Evolutionary conservation across 2,797 vertebrate species (phyloP), one percentile per base, ranked within the genome.

Genomic region (Aulostomus chinensis): DNA sequence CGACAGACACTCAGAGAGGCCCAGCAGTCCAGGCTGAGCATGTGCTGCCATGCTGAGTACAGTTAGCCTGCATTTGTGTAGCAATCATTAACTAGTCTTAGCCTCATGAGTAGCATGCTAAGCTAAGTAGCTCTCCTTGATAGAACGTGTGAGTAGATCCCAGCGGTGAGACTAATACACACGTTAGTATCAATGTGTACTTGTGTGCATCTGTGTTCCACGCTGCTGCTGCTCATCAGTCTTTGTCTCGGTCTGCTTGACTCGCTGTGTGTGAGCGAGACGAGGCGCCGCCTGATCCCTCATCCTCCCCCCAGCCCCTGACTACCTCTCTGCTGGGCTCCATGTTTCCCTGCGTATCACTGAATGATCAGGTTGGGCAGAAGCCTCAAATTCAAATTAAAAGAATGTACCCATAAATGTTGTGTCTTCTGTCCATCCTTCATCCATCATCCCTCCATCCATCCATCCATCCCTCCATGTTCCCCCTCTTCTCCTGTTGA

Each of bases 1-100:
- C 66, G 76, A 76, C 76, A 76, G 74, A 58, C 52, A 20, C 46
- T 71, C 68, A 76, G 59, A 70, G 60, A 58, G 68, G 61, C 53
- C 64, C 60, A 55, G 70, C 73, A 67, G 69, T 56, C 61, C 39
- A 45, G 41, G 34, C 55, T 55, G 38, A 55, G 52, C 40, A 52
- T 53, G 55, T 52, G 46, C 48, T 3, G 11, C 62, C 52, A 43
- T 50, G 52, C 46, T 32, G 45, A 64, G 35, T 12, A 48, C n/a
- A n/a, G n/a, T n/a, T n/a, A n/a, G n/a, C n/a, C n/a, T n/a, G n/a
- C n/a, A n/a, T 42, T 47, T 37, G 50, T 38, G 58, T 51, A 70
- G 54, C 38, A 42, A 71, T 58, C 41, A 54, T 64, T 64, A 58
- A 61, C 63, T 45, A 33, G 30, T 61, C 76, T 76, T 26, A 78